These are phyloP conservation scores for Morone saxatilis DNA, from an alignment of 2,113 vertebrate genomes.

Conservation along the genomic window DNA sequence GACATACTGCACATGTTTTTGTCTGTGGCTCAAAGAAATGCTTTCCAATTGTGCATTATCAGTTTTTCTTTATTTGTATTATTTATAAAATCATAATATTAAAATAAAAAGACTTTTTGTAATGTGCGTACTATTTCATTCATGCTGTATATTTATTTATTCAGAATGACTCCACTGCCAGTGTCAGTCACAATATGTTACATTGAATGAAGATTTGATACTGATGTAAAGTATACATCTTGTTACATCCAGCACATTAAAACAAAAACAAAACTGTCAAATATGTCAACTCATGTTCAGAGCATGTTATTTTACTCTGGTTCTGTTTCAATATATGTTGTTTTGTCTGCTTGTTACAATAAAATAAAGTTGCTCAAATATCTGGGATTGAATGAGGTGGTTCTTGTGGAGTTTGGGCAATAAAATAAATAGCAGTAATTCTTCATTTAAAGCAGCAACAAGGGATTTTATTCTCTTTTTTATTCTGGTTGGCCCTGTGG, in stretches of 20 bases:
- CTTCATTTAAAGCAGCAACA: neutral
- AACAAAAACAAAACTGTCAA: neutral
- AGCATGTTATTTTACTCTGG: neutral
- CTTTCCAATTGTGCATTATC: conserved; percentile 1
- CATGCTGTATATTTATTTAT: neutral
- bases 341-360: conserved; percentile 11
- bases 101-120: neutral
- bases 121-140: neutral
- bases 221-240: neutral
- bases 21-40: neutral
- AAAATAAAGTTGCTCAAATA: conserved; percentile 9
- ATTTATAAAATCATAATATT: neutral
- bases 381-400: neutral
- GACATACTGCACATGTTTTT: neutral
- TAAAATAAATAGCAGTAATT: neutral
- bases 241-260: neutral
- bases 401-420: neutral
- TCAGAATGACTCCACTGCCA: neutral
- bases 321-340: neutral
- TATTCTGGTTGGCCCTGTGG: no score
- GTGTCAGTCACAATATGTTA: neutral
- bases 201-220: no score
- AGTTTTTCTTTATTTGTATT: neutral
- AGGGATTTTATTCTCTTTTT: no score
- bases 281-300: neutral